Evolutionary conservation across 2,113 vertebrate genomes (phyloP), one percentile per base, ranked within the genome.

Genomic region (Arenaria interpres): DNA sequence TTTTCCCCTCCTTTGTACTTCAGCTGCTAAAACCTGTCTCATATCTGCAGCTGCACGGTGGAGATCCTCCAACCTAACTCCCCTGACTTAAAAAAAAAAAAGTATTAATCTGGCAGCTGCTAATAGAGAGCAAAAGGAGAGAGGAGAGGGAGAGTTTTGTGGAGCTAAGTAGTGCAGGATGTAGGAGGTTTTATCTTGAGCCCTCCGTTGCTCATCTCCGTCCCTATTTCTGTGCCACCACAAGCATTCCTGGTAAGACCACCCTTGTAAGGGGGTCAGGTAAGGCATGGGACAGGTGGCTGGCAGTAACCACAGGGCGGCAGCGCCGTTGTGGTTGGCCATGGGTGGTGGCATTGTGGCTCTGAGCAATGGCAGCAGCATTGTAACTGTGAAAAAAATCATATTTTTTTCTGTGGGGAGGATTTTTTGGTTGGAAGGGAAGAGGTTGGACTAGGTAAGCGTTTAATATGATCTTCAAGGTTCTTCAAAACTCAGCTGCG

Each of bases 61-160:
- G 84, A 97, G 86, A 96, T 93, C 51, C 89, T 97, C 85, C 96
- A 97, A 41, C 59, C 71, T 80, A 96, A 97, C 89, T 97, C 82
- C 48, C 82, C n/a, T 93, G 56, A 84, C 80, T 95, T 95, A 27
- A 84, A 90, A 78, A 53, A 53, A 17, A 54, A 74, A 41, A 46
- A 18, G 7, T 43, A 80, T 95, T 96, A 91, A 88, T 93, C 50
- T 77, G 90, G 71, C 76, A 97, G 87, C 74, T 88, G 94, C 82
- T 95, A 91, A 95, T 68, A 96, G 88, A 88, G 60, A 85, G 77
- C 27, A 74, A 62, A 94, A 73, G 22, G 69, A 48, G n/a, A 85
- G 32, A 43, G 84, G 7, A 56, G 18, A 57, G 83, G 66, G 78
- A 79, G 54, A 46, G n/a, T 56, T 64, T 67, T 84, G 30, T 45